A percentile compares a stretch with the other conserved stretches of the same genome.
Evolutionary conservation across 2,113 vertebrate genomes (phyloP).

Genomic region (Apteryx owenii): DNA sequence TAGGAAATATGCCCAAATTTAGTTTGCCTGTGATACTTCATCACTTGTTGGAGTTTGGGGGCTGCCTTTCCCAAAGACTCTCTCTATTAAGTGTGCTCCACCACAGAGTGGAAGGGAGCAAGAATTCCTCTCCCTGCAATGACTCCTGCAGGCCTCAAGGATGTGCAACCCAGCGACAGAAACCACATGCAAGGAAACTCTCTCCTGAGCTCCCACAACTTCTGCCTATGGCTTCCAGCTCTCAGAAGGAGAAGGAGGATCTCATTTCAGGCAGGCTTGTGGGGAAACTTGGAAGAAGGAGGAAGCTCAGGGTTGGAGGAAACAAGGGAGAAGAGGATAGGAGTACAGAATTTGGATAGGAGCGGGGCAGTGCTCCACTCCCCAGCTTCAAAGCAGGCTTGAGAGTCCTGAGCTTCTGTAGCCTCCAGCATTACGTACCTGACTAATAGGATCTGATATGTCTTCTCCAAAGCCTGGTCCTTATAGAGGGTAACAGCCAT

Average conservation of each 20-base stretch:
- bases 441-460: neutral
- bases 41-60: rapidly evolving
- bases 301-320: neutral
- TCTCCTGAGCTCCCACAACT: neutral
- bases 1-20: neutral
- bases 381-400: neutral
- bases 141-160: neutral
- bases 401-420: neutral
- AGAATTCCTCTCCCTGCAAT: neutral
- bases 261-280: neutral
- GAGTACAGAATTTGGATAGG: neutral
- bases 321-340: neutral
- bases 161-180: neutral
- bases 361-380: rapidly evolving
- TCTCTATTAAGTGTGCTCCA: neutral
- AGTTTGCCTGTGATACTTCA: neutral
- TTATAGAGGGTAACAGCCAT: neutral
- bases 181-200: neutral
- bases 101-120: neutral
- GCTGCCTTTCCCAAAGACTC: neutral
- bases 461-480: rapidly evolving
- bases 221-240: neutral
- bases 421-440: neutral
- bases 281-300: neutral
- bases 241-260: neutral